Percentiles rank a stretch among this genome's conserved stretches.
These are phyloP conservation scores for Prionace glauca DNA, from an alignment of 2,797 vertebrate genomes.

Conservation along the genomic window DNA sequence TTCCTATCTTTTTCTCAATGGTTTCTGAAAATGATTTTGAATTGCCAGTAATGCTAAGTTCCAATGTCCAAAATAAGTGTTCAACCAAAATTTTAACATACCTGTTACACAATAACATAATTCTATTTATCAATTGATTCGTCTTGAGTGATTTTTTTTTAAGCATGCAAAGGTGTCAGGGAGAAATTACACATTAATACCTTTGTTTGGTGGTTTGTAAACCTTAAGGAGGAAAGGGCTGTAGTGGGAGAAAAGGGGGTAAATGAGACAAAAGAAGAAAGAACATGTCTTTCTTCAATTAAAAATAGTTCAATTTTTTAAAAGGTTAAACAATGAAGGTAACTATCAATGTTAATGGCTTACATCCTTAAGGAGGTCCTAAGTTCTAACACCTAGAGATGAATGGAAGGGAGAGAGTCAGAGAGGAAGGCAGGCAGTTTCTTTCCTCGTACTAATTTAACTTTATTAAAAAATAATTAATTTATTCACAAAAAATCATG, in stretches of 20 bases:
- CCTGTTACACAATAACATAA: background rate
- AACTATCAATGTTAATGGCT: background rate
- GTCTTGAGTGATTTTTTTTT: background rate
- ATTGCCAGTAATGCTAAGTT: too few species aligned
- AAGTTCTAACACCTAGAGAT: background rate
- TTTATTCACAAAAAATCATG: background rate
- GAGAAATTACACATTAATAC: background rate
- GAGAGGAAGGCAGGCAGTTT: background rate
- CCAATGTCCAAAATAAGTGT: too few species aligned
- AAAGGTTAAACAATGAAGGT: too few species aligned
- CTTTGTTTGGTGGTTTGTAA: background rate
- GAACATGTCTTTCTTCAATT: background rate
- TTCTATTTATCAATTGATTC: background rate
- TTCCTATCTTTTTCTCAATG: too few species aligned
- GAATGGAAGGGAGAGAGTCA: background rate
- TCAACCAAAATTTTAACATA: background rate
- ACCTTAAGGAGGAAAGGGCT: background rate
- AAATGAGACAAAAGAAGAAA: too few species aligned
- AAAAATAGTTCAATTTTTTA: background rate
- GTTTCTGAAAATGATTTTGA: too few species aligned
- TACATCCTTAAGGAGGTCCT: background rate
- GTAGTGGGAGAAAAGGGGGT: background rate
- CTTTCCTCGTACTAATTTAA: background rate
- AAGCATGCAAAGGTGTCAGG: background rate
- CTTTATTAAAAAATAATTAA: background rate